These are phyloP conservation scores for Maniola jurtina DNA, from an alignment of 1,140 invertebrate species.

Conservation along the genomic window DNA sequence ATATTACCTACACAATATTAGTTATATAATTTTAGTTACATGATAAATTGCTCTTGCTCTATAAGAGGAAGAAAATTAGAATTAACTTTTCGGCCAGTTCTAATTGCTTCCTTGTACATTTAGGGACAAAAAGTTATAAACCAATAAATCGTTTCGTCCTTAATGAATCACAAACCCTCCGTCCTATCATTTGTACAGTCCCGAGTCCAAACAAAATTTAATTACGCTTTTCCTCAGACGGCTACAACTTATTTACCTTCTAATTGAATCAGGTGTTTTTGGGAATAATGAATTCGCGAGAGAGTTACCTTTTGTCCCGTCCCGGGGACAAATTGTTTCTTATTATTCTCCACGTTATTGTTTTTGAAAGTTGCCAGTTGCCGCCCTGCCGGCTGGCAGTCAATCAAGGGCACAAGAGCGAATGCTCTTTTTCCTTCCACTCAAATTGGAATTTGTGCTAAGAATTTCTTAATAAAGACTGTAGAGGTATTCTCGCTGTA, in stretches of 20 bases:
- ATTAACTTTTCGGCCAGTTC: constrained; percentile 9
- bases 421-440: constrained; percentile 7
- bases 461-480: constrained; percentile 8
- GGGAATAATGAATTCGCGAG: constrained; percentile 36
- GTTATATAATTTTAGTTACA: too few species aligned
- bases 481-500: too few species aligned
- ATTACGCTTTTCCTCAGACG: constrained; percentile 32
- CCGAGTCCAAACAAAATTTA: constrained; percentile 39
- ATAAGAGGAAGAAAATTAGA: too few species aligned
- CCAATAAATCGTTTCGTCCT: constrained; percentile 21
- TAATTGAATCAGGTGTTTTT: constrained; percentile 46
- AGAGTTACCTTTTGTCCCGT: constrained; percentile 31
- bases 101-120: constrained; percentile 3
- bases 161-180: constrained; percentile 26
- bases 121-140: constrained; percentile 6
- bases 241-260: constrained; percentile 33
- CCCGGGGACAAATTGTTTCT: constrained; percentile 38
- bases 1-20: too few species aligned
- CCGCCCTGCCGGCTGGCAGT: constrained; percentile 7
- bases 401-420: constrained; percentile 20
- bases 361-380: constrained; percentile 25
- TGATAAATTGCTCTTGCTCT: too few species aligned
- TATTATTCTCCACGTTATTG: constrained; percentile 26
- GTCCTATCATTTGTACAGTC: constrained; percentile 29
- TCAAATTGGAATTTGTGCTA: background rate